Evolutionary conservation across 35 echinoderm and acorn worm genomes (phyloP), one percentile per base, ranked within the genome.

Genomic region (Heliocidaris erythrogramma): DNA sequence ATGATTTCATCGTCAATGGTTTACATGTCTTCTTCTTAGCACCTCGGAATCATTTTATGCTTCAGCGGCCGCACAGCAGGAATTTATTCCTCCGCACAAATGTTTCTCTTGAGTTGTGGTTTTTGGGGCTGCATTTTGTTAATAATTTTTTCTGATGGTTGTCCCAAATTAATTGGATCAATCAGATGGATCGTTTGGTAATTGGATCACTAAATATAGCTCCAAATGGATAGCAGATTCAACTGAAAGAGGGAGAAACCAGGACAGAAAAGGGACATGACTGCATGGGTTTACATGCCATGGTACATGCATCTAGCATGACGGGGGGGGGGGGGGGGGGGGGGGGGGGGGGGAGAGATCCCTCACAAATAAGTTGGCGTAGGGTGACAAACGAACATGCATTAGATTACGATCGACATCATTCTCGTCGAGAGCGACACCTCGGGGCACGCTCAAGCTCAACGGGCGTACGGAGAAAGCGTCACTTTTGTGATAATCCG

Each of bases 341-440:
- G n/a, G n/a, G n/a, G n/a, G n/a, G n/a, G n/a, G n/a, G n/a, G n/a
- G n/a, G n/a, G n/a, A n/a, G n/a, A 18, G 65, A 78, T 78, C 65
- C 65, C 17, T 78, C 65, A 78, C 65, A 78, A 78, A 78, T 78
- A 78, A 78, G 65, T 78, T 69, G 18, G 65, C 17, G 27, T 27
- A 78, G 65, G 65, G 65, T 78, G 65, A 78, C 65, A 78, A 78
- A 78, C 65, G 65, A 78, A 78, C 65, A 78, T 78, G 65, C 65
- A 78, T 78, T 78, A 78, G 65, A 78, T 78, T 78, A 78, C 65
- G 65, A 78, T 78, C 65, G 65, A 78, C 65, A 78, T 78, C 65
- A 78, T 78, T 27, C 65, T 78, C 65, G 65, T 78, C 27, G 65
- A 78, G 65, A 78, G 65, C 7, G 65, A 78, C 65, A 78, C 65